Evolutionary conservation across 2,797 vertebrate species (phyloP).

Genomic region (Sylvilagus floridanus): DNA sequence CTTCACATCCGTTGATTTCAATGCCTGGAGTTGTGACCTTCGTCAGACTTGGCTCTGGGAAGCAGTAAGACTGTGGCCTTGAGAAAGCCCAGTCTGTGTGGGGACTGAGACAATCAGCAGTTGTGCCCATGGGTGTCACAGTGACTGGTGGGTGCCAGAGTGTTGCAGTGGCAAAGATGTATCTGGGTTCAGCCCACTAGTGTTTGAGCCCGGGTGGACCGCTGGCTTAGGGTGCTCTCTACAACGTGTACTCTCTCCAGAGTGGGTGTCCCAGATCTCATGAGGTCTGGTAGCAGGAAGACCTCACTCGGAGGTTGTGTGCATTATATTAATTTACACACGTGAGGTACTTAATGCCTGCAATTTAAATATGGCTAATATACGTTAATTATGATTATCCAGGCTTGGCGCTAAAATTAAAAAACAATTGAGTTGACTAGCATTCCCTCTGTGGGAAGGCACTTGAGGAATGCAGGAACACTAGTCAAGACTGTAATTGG

Average conservation of each 20-base stretch:
- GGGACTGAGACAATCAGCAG: not conserved
- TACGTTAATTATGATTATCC: not conserved
- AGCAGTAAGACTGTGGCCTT: not conserved
- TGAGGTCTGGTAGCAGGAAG: not conserved
- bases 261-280: not conserved
- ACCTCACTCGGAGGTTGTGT: not conserved
- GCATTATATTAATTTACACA: not conserved
- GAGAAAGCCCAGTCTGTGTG: not conserved
- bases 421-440: not conserved
- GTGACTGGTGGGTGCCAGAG: not conserved
- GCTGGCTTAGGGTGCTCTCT: not conserved
- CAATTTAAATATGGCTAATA: not conserved
- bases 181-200: not conserved
- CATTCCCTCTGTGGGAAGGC: not conserved
- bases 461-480: not conserved
- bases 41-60: not conserved
- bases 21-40: not conserved
- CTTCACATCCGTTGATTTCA: not conserved
- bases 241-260: not conserved
- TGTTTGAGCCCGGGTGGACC: too few relatives aligned
- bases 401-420: not conserved
- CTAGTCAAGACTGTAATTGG: not conserved
- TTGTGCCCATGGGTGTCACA: not conserved
- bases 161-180: too few relatives aligned
- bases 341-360: not conserved